phyloP scores from a whole-genome alignment of 2,113 vertebrate species.

The Fukomys damarensis region DNA sequence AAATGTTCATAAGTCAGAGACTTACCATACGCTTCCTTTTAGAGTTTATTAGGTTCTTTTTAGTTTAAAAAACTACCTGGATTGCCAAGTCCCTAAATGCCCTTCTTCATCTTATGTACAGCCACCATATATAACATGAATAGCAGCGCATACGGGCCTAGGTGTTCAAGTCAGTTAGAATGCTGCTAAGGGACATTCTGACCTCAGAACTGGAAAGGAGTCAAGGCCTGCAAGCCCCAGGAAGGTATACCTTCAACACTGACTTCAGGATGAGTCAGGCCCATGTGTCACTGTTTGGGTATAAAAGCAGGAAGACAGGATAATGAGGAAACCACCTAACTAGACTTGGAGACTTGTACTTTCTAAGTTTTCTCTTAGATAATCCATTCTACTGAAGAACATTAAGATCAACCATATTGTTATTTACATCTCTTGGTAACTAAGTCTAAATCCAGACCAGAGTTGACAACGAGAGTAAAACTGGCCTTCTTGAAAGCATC shows the following conservation, averaged over 20 bases:
- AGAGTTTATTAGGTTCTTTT: background rate
- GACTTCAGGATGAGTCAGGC: background rate
- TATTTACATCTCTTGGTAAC: slow-evolving; percentile 19
- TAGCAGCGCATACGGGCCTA: background rate
- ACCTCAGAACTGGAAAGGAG: background rate
- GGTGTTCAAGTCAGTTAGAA: background rate
- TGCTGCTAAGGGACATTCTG: background rate
- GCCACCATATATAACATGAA: background rate
- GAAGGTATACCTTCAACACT: background rate
- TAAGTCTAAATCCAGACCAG: slow-evolving; percentile 4
- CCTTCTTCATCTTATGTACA: background rate
- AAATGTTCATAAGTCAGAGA: too few relatives aligned
- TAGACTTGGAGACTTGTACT: background rate
- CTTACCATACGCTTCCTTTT: background rate
- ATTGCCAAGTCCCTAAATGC: background rate
- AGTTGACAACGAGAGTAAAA: slow-evolving; percentile 36
- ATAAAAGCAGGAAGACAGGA: background rate
- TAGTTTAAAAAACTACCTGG: background rate
- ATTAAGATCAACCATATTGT: background rate
- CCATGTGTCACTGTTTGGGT: background rate
- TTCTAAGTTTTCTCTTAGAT: background rate
- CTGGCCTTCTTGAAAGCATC: background rate
- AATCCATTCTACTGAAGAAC: background rate
- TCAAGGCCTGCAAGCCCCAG: background rate
- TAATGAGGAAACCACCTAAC: background rate